Evolutionary conservation across 2,113 vertebrate genomes (phyloP), one percentile per base, ranked within the genome.

Genomic region (Trinectes maculatus): DNA sequence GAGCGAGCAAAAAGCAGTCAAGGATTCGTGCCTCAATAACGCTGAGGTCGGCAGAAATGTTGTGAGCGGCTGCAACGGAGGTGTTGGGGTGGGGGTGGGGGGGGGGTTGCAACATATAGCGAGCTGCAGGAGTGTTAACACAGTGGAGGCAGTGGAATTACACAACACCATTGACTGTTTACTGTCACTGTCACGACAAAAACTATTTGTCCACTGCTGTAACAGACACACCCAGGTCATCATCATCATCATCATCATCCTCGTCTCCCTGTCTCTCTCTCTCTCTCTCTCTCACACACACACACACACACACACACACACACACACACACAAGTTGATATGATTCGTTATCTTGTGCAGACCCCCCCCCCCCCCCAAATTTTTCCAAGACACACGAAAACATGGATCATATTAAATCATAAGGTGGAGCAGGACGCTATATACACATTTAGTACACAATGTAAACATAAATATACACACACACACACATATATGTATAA

Each of bases 21-120:
- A 13, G 43, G 40, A 66, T 77, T 63, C 26, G 21, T 40, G 79
- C 77, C 53, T 65, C 33, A 48, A 52, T 82, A 76, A 52, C 55
- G 88, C 88, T 85, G 86, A 87, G 64, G 75, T 37, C 13, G 16
- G 79, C 82, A 79, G 80, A 85, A 86, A 79, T 28, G 4, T 55
- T 69, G 31, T 9, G 46, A 37, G 43, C 19, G 15, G 58, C 42
- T 31, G 51, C 52, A 21, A 10, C 6, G 25, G 22, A 39, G 71
- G 26, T 70, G 22, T n/a, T n/a, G n/a, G n/a, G n/a, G n/a, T n/a
- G 28, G 52, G 31, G 28, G 68, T 2, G 16, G 6, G 16, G 37
- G n/a, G 15, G 26, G 49, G 24, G 26, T 70, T 13, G 12, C 1
- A 52, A 25, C 44, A 28, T 10, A 31, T 44, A 53, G 54, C 12